Evolutionary conservation across 2,113 vertebrate genomes (phyloP).

Genomic region (Tinamus guttatus): DNA sequence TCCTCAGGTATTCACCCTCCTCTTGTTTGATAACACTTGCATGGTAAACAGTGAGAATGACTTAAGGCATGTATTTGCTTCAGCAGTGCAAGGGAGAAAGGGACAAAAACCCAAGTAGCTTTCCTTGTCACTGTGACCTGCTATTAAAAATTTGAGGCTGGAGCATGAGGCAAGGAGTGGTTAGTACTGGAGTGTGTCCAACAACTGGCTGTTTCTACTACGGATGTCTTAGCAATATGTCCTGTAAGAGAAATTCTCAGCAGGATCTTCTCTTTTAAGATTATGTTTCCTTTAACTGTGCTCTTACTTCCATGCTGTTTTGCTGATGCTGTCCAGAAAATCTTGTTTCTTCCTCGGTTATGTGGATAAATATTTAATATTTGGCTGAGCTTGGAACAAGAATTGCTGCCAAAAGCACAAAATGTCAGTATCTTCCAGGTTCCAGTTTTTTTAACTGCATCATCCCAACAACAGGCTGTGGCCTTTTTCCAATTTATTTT

Average conservation of each 20-base stretch:
- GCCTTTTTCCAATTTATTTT: not conserved
- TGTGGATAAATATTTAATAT: constrained; percentile 6
- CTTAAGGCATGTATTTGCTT: not conserved
- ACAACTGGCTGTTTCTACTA: not conserved
- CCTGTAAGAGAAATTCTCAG: not conserved
- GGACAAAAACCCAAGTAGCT: not conserved
- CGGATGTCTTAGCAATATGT: not conserved
- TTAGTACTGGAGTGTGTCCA: not conserved
- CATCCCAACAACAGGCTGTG: not conserved
- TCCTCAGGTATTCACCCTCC: not conserved
- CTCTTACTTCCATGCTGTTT: not conserved
- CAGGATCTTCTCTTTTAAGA: not conserved
- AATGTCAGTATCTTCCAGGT: not conserved
- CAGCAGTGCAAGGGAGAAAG: not conserved
- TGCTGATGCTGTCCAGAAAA: not conserved
- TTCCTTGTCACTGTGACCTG: not conserved
- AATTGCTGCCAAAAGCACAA: not conserved
- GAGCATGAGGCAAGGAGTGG: not conserved
- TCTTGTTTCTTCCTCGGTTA: not conserved
- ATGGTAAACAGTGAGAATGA: constrained; percentile 10
- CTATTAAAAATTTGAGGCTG: not conserved
- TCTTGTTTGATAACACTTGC: not conserved
- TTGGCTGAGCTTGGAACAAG: not conserved
- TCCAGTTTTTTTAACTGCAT: not conserved
- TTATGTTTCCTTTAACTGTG: not conserved